Percentiles rank a stretch among this genome's conserved stretches.
Conservation (phyloP, 2,888 invertebrate species). For the Sphecodes monilicornis region DNA sequence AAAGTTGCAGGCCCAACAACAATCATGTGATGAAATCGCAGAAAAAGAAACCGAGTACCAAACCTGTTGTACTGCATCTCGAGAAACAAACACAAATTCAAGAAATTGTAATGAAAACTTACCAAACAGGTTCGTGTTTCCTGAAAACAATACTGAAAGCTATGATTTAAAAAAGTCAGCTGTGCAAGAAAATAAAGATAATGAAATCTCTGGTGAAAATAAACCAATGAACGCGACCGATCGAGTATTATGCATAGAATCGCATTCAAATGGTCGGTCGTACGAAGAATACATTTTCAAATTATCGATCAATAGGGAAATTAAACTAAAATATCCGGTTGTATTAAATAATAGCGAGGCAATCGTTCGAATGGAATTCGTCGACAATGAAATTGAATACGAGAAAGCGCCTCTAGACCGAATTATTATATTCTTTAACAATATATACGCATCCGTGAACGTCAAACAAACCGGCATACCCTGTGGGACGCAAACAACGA, state of each 20-base stretch:
- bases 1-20: constrained; percentile 41
- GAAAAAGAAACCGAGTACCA: neutral
- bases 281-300: constrained; percentile 73
- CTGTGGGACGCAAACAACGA: constrained; percentile 73
- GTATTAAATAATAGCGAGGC: neutral
- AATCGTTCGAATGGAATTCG: constrained; percentile 67
- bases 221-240: constrained; percentile 7
- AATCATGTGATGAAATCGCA: constrained; percentile 10
- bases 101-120: neutral
- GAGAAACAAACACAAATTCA: neutral
- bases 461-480: constrained; percentile 67
- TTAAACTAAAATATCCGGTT: constrained; percentile 67
- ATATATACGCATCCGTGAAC: constrained; percentile 61
- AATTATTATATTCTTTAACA: constrained; percentile 68
- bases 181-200: neutral
- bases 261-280: constrained; percentile 72
- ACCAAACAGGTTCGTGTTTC: neutral
- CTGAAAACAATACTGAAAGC: neutral
- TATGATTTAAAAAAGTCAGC: neutral
- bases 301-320: constrained; percentile 63
- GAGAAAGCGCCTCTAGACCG: constrained; percentile 61
- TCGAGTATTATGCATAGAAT: constrained; percentile 63
- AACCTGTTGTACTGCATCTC: neutral
- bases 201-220: constrained; percentile 11
- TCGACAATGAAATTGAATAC: constrained; percentile 71